phyloP scores from a whole-genome alignment of 2,888 invertebrate species.

The Cremastobaeus sp. region DNA sequence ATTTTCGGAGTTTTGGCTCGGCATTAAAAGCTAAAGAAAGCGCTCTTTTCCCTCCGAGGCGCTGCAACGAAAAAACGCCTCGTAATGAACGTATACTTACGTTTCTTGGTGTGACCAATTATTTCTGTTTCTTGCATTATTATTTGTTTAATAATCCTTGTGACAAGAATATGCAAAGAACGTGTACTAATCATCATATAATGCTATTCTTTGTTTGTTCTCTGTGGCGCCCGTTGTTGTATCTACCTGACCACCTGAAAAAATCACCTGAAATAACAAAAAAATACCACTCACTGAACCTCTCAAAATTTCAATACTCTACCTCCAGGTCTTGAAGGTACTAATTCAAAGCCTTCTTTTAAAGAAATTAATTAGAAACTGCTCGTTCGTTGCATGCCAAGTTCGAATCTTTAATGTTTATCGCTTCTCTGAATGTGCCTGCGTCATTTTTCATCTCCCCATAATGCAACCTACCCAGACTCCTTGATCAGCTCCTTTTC shows the following conservation, averaged over 20 bases:
- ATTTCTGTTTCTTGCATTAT: slow-evolving; percentile 53
- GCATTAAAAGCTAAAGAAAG: too few species aligned
- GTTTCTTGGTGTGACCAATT: slow-evolving; percentile 51
- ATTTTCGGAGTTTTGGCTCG: too few species aligned
- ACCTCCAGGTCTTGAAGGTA: slow-evolving; percentile 78
- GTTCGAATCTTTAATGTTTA: slow-evolving; percentile 53
- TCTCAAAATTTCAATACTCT: slow-evolving; percentile 77
- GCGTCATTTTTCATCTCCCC: slow-evolving; percentile 17
- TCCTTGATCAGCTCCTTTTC: slow-evolving; percentile 33
- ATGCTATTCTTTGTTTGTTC: slow-evolving; percentile 78
- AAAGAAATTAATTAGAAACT: slow-evolving; percentile 71
- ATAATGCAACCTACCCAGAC: slow-evolving; percentile 17
- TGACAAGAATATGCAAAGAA: slow-evolving; percentile 56
- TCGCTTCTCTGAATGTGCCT: slow-evolving; percentile 46
- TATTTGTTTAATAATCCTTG: slow-evolving; percentile 38
- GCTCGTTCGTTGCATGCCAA: slow-evolving; percentile 73
- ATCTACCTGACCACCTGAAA: slow-evolving; percentile 76
- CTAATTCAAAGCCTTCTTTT: slow-evolving; percentile 75
- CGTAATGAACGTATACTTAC: slow-evolving; percentile 47
- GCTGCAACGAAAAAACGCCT: slow-evolving; percentile 20
- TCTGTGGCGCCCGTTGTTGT: slow-evolving; percentile 78
- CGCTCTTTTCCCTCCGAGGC: slow-evolving; percentile 15
- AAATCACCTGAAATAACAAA: slow-evolving; percentile 69
- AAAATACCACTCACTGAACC: slow-evolving; percentile 75
- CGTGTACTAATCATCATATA: slow-evolving; percentile 74